A percentile compares a stretch with the other conserved stretches of the same genome.
phyloP scores from a whole-genome alignment of 2,113 vertebrate species.

The Ameiurus melas region DNA sequence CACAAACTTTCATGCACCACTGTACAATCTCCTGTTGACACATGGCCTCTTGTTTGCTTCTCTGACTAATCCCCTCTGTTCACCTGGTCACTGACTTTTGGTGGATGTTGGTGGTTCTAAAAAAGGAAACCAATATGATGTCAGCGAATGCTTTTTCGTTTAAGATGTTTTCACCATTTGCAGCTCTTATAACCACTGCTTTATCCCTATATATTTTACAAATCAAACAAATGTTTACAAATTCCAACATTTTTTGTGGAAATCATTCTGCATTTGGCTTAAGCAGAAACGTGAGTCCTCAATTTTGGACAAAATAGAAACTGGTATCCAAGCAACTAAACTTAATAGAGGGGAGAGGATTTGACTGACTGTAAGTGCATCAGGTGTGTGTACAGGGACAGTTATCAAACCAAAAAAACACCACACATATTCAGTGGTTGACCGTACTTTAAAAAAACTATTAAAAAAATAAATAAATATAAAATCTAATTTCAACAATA shows the following conservation, averaged over 20 bases:
- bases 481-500: neutral
- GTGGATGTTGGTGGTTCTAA: neutral
- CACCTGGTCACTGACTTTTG: neutral
- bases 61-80: neutral
- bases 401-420: neutral
- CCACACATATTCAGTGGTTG: neutral
- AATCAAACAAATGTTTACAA: neutral
- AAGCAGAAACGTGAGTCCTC: neutral
- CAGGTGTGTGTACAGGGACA: neutral
- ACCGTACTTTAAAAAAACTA: neutral
- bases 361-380: slow-evolving; percentile 11
- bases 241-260: neutral
- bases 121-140: neutral
- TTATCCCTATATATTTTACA: neutral
- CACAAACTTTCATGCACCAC: no score
- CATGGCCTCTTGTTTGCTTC: neutral
- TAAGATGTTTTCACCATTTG: neutral
- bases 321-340: slow-evolving; percentile 31
- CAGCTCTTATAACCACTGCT: neutral
- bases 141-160: neutral
- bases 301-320: slow-evolving; percentile 19
- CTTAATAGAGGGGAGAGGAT: neutral
- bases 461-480: neutral
- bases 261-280: neutral
- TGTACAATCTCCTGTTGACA: neutral